Percentiles rank a stretch among this genome's conserved stretches.
Evolutionary conservation across 2,888 invertebrate genomes (phyloP).

Genomic region (Carcina quercana): DNA sequence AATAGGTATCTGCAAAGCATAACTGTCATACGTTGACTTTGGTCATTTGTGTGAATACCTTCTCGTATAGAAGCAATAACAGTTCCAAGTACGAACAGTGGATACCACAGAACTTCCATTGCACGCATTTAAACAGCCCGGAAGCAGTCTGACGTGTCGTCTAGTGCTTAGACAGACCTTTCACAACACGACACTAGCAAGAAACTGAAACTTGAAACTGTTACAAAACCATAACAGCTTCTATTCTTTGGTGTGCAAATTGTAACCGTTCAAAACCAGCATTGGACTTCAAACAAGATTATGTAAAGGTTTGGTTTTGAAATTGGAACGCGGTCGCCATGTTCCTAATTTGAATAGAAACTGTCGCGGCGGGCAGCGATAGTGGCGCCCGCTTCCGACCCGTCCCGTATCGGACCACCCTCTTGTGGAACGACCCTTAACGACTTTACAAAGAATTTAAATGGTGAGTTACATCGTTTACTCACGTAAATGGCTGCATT

Average conservation of each 20-base stretch:
- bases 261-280: constrained; percentile 13
- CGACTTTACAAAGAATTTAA: constrained; percentile 45
- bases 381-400: constrained; percentile 47
- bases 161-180: constrained; percentile 30
- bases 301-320: constrained; percentile 17
- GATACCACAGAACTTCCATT: constrained; percentile 20
- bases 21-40: too few species aligned
- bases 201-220: constrained; percentile 1
- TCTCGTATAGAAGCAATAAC: too few species aligned
- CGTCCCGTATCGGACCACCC: constrained; percentile 40
- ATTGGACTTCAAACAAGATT: constrained; percentile 20
- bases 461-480: constrained; percentile 39
- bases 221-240: constrained; percentile 13
- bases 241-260: background rate
- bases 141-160: constrained; percentile 46
- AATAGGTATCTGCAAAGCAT: too few species aligned
- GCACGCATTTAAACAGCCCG: constrained; percentile 40
- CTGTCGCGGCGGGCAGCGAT: constrained; percentile 47
- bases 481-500: constrained; percentile 35
- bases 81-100: too few species aligned
- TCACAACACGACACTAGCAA: constrained; percentile 10
- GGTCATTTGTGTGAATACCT: too few species aligned
- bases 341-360: constrained; percentile 60
- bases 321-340: constrained; percentile 23
- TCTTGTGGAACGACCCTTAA: constrained; percentile 35